phyloP scores from a whole-genome alignment of 2,113 vertebrate species.

The Antennarius striatus region DNA sequence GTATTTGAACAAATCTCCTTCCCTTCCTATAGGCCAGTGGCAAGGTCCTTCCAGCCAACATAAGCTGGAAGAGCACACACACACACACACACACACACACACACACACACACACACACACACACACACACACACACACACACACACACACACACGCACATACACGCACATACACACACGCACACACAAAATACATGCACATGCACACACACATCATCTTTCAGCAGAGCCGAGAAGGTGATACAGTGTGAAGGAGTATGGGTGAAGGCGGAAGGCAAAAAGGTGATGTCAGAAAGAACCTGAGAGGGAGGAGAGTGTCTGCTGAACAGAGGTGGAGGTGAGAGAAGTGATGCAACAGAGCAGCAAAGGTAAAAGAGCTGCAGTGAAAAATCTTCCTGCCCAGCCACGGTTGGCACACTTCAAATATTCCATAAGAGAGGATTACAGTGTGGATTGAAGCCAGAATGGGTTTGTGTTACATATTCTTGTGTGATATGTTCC shows the following conservation, averaged over 20 bases:
- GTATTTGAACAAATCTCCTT: conserved; percentile 39
- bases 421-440: too few relatives aligned
- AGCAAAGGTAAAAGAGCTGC: conserved; percentile 5
- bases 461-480: too few relatives aligned
- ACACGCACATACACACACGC: conserved; percentile 28
- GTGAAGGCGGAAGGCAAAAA: conserved; percentile 4
- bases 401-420: too few relatives aligned
- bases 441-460: too few relatives aligned
- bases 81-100: conserved; percentile 19
- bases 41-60: conserved; percentile 55
- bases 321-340: conserved; percentile 9
- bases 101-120: conserved; percentile 24
- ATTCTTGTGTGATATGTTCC: too few relatives aligned
- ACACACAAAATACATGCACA: conserved; percentile 25
- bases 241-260: conserved; percentile 39
- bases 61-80: conserved; percentile 7
- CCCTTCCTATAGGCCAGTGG: conserved; percentile 35
- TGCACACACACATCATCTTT: conserved; percentile 15
- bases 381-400: background rate
- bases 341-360: conserved; percentile 7
- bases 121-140: conserved; percentile 32
- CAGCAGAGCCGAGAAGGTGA: conserved; percentile 34
- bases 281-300: background rate
- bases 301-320: background rate
- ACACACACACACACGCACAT: conserved; percentile 29